These are phyloP conservation scores for Cuniculus paca DNA, from an alignment of 2,797 vertebrate genomes.

Conservation along the genomic window DNA sequence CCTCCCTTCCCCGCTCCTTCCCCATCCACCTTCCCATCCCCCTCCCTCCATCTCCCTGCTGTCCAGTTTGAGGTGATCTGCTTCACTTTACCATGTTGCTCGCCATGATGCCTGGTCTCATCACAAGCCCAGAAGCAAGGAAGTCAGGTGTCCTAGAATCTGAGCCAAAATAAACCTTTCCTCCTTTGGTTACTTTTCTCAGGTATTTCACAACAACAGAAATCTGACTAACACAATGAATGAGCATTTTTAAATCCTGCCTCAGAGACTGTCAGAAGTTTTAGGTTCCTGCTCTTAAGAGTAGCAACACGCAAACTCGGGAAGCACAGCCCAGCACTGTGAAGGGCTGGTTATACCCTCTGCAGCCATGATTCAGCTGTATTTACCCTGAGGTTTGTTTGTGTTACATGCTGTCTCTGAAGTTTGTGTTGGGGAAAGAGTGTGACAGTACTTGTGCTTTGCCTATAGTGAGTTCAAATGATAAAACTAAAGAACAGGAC, in stretches of 20 bases:
- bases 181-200: background rate
- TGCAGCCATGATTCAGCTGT: background rate
- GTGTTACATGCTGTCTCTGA: background rate
- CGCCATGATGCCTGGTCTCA: background rate
- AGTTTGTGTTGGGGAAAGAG: background rate
- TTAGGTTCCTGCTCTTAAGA: background rate
- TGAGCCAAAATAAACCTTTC: background rate
- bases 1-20: background rate
- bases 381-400: background rate
- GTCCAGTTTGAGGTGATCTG: no score
- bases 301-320: background rate
- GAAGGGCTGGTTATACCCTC: background rate
- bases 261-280: background rate
- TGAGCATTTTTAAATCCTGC: background rate
- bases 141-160: background rate
- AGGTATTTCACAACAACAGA: background rate
- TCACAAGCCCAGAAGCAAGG: background rate
- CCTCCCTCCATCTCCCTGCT: no score
- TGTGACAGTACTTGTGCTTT: background rate
- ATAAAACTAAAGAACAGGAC: background rate
- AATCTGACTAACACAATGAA: background rate
- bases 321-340: background rate
- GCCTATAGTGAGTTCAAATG: background rate
- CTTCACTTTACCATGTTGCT: background rate
- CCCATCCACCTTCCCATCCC: no score